A percentile compares a stretch with the other conserved stretches of the same genome.
These are phyloP conservation scores for Anagyrus pseudococci DNA, from an alignment of 2,888 invertebrate genomes.

Conservation along the genomic window DNA sequence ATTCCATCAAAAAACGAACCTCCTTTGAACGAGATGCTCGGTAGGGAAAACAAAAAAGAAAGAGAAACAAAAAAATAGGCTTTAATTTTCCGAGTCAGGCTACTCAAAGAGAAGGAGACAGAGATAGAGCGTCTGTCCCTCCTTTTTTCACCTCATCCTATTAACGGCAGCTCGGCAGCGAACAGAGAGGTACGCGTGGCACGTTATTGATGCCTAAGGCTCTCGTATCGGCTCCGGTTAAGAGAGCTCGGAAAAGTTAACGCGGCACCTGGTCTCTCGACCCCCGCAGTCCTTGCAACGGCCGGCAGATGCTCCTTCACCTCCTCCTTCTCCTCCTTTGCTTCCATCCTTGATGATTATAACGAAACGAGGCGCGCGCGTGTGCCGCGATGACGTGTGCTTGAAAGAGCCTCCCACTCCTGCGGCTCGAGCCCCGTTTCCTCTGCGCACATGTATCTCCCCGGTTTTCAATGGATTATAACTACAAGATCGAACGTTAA, in stretches of 20 bases:
- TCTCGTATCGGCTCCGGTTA: background rate
- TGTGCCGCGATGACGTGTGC: constrained; percentile 11
- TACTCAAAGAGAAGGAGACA: too few species aligned
- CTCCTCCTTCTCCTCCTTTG: background rate
- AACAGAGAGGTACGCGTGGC: constrained; percentile 5
- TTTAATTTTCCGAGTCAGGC: background rate
- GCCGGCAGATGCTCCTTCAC: constrained; percentile 20
- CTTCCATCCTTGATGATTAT: constrained; percentile 11
- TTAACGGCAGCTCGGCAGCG: background rate
- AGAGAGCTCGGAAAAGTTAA: constrained; percentile 16
- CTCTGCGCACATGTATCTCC: too few species aligned
- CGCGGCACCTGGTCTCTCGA: constrained; percentile 48
- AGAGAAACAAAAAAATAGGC: too few species aligned
- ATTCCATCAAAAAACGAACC: too few species aligned
- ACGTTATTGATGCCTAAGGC: constrained; percentile 8
- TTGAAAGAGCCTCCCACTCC: constrained; percentile 6
- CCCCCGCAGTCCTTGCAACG: constrained; percentile 45
- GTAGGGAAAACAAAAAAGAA: too few species aligned
- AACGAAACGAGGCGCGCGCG: background rate
- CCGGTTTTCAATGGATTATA: too few species aligned
- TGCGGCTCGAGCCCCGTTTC: too few species aligned
- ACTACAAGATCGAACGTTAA: too few species aligned
- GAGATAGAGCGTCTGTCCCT: too few species aligned
- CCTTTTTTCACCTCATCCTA: too few species aligned
- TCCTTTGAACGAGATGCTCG: too few species aligned